Conservation (phyloP, 2,113 vertebrate species). For the human region DNA sequence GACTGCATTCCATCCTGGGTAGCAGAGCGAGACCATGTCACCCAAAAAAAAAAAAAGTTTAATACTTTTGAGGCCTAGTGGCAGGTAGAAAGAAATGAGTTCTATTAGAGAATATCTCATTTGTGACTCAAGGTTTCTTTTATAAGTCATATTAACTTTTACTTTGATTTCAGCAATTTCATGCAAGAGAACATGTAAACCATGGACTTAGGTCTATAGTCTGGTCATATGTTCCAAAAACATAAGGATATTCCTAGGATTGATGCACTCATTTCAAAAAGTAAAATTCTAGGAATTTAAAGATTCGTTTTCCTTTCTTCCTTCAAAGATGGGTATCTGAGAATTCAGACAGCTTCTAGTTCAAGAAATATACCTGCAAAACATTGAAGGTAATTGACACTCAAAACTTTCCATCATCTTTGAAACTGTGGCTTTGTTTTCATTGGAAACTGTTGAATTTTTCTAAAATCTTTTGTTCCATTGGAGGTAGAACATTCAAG, state of each 20-base stretch:
- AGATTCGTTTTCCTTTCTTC: neutral
- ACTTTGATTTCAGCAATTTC: neutral
- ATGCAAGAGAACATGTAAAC: neutral
- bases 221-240: neutral
- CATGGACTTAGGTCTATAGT: neutral
- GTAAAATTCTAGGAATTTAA: conserved; percentile 41
- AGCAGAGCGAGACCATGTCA: no score
- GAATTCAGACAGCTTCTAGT: neutral
- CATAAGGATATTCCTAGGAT: neutral
- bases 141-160: neutral
- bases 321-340: neutral
- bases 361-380: conserved; percentile 29
- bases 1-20: no score
- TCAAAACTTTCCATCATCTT: neutral
- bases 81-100: neutral
- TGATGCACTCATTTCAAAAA: conserved; percentile 3
- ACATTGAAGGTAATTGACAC: neutral
- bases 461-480: neutral
- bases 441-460: conserved; percentile 15
- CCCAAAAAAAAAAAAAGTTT: no score
- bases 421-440: neutral
- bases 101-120: neutral
- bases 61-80: neutral
- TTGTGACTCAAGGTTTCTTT: neutral
- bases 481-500: neutral